A percentile compares a stretch with the other conserved stretches of the same genome.
phyloP scores from a whole-genome alignment of 2,113 vertebrate genomes.

The Leuciscus idus region DNA sequence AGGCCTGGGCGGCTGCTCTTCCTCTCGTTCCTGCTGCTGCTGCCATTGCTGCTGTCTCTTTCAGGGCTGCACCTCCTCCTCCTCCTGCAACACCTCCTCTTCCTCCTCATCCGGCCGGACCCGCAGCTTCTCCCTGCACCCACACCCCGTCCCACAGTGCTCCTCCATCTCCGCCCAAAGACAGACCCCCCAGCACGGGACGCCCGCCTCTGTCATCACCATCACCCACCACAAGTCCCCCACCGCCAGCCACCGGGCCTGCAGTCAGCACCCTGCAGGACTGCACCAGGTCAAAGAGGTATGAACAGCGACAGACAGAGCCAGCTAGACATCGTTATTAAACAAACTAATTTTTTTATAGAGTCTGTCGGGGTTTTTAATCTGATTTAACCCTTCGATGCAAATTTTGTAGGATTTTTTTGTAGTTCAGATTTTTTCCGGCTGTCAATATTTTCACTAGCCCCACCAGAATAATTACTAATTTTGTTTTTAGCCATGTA shows the following conservation, averaged over 20 bases:
- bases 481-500: not conserved
- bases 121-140: slow-evolving; percentile 85
- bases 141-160: slow-evolving; percentile 71
- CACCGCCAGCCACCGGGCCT: slow-evolving; percentile 79
- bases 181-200: slow-evolving; percentile 72
- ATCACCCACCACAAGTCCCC: slow-evolving; percentile 89
- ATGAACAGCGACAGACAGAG: slow-evolving; percentile 58
- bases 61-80: slow-evolving; percentile 75
- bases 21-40: slow-evolving; percentile 64
- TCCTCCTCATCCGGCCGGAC: slow-evolving; percentile 70
- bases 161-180: slow-evolving; percentile 78
- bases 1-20: slow-evolving; percentile 46
- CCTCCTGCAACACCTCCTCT: slow-evolving; percentile 61
- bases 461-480: not conserved
- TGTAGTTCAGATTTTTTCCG: not conserved
- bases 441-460: not conserved
- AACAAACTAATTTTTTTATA: not conserved
- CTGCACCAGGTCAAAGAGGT: slow-evolving; percentile 90
- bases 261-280: slow-evolving; percentile 79
- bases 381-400: not conserved
- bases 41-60: slow-evolving; percentile 70
- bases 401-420: not conserved
- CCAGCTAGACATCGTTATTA: not conserved
- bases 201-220: slow-evolving; percentile 79
- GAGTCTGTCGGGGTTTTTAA: not conserved